Conservation (phyloP, 2,797 vertebrate genomes). For the Odontamblyopus rebecca region DNA sequence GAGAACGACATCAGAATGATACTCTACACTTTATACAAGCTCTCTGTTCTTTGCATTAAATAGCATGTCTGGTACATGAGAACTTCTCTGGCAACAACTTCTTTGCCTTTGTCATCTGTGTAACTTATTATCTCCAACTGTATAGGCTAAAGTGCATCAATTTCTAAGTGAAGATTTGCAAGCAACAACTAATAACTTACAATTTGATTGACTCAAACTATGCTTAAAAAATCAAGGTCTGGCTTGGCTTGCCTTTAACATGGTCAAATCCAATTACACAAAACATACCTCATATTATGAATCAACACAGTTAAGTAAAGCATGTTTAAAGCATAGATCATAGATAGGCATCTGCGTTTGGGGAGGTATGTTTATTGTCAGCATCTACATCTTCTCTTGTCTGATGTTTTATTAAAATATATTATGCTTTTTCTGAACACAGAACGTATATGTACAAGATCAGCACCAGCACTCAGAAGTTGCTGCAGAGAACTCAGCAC, state of each 20-base stretch:
- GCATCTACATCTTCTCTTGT: constrained; percentile 27
- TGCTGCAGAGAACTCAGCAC: constrained; percentile 42
- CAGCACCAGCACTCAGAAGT: constrained; percentile 25
- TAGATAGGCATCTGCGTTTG: constrained; percentile 53
- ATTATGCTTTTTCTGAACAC: constrained; percentile 27
- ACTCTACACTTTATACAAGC: constrained; percentile 18
- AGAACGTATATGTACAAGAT: constrained; percentile 37
- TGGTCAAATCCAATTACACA: constrained; percentile 15
- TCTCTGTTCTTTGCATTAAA: constrained; percentile 19
- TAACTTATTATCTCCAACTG: background rate
- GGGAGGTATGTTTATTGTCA: constrained; percentile 48
- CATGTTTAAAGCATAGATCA: constrained; percentile 46
- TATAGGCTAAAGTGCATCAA: background rate
- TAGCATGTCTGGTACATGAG: background rate
- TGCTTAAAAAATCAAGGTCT: background rate
- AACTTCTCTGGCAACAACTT: background rate
- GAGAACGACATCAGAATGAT: constrained; percentile 26
- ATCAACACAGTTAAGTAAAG: constrained; percentile 32
- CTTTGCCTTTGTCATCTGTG: constrained; percentile 2
- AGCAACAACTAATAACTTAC: background rate
- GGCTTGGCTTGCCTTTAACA: constrained; percentile 16
- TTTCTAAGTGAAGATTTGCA: background rate
- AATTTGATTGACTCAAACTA: no score
- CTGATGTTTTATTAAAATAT: constrained; percentile 39
- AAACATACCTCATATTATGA: constrained; percentile 23